Conservation (phyloP, 1,140 invertebrate species). For the Cecropterus lyciades region DNA sequence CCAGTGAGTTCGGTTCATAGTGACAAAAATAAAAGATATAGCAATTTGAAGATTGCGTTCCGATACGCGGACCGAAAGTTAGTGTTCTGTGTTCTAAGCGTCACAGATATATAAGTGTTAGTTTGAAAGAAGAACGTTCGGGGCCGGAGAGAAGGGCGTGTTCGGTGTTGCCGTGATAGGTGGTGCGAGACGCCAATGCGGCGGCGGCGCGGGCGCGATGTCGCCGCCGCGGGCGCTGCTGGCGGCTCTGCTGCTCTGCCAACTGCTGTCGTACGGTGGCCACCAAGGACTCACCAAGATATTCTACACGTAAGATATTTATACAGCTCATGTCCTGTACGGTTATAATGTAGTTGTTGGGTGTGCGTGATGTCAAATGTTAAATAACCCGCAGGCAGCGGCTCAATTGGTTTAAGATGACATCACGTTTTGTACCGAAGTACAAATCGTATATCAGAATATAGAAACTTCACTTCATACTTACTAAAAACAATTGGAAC, state of each 20-base stretch:
- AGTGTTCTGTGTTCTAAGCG: conserved; percentile 5
- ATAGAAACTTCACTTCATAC: too few relatives aligned
- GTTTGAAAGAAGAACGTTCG: conserved; percentile 3
- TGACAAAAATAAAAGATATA: neutral
- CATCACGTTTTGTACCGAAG: too few relatives aligned
- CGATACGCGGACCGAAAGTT: conserved; percentile 2
- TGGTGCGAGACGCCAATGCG: conserved; percentile 73
- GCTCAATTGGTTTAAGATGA: too few relatives aligned
- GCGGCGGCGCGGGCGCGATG: conserved; percentile 73
- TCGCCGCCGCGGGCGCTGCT: conserved; percentile 80
- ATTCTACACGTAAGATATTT: conserved; percentile 75
- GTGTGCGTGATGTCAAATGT: too few relatives aligned
- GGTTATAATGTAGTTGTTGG: too few relatives aligned
- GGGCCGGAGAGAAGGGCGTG: conserved; percentile 23
- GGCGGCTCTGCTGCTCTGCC: conserved; percentile 73
- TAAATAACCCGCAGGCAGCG: too few relatives aligned
- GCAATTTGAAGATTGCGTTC: conserved; percentile 4
- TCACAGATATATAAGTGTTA: neutral
- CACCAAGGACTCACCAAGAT: conserved; percentile 82
- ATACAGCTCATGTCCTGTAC: neutral
- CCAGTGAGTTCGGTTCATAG: neutral
- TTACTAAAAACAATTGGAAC: too few relatives aligned
- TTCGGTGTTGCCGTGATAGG: conserved; percentile 65
- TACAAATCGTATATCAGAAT: too few relatives aligned
- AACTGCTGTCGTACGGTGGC: conserved; percentile 79